A percentile compares a stretch with the other conserved stretches of the same genome.
phyloP scores from a whole-genome alignment of 2,113 vertebrate genomes.

The Triplophysa tibetana region DNA sequence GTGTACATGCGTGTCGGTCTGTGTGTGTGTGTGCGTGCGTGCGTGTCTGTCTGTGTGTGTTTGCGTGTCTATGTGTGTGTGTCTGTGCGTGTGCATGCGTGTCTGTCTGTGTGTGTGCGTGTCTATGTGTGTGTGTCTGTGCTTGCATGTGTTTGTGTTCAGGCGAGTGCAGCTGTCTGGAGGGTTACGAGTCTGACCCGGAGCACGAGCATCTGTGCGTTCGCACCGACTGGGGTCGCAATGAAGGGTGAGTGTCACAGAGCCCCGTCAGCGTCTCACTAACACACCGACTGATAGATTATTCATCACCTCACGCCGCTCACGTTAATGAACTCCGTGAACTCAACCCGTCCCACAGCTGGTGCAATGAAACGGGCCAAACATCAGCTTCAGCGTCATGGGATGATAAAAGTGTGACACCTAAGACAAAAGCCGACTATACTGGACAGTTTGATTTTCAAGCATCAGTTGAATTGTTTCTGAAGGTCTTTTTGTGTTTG shows the following conservation, averaged over 20 bases:
- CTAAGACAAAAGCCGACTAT: no score
- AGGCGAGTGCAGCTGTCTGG: slow-evolving; percentile 98
- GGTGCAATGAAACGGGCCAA: slow-evolving; percentile 39
- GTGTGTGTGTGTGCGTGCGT: no score
- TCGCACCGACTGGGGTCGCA: slow-evolving; percentile 95
- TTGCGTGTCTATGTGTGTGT: no score
- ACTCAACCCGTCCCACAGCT: slow-evolving; percentile 18
- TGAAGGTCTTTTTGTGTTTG: background rate
- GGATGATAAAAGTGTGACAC: background rate
- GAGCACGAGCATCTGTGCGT: slow-evolving; percentile 90
- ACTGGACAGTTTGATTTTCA: no score
- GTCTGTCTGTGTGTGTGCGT: no score
- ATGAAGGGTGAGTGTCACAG: slow-evolving; percentile 86
- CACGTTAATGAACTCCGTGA: slow-evolving; percentile 53
- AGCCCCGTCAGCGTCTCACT: slow-evolving; percentile 20
- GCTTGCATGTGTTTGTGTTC: slow-evolving; percentile 36
- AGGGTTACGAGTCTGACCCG: slow-evolving; percentile 90
- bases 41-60: no score
- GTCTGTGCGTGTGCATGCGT: no score
- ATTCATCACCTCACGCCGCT: slow-evolving; percentile 46
- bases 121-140: no score
- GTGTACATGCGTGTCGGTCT: no score
- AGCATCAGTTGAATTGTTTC: background rate
- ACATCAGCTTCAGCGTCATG: no score
- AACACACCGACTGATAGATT: background rate